phyloP scores from a whole-genome alignment of 2,797 vertebrate species.

The Poecile montanus region DNA sequence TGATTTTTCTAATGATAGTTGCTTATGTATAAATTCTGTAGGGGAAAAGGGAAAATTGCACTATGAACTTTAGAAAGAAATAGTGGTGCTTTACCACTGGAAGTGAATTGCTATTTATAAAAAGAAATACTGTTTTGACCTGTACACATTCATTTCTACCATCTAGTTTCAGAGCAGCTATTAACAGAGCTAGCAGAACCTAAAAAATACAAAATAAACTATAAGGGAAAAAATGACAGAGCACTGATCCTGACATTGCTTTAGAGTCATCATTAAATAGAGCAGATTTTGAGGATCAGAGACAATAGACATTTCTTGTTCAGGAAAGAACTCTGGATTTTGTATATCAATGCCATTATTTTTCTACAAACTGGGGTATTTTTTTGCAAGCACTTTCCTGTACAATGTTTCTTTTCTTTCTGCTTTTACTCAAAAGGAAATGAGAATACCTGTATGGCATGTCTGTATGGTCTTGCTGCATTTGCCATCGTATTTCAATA shows the following conservation, averaged over 20 bases:
- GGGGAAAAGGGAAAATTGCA: constrained; percentile 75
- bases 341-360: constrained; percentile 54
- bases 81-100: constrained; percentile 57
- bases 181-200: constrained; percentile 33
- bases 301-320: constrained; percentile 20
- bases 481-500: constrained; percentile 48
- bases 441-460: background rate
- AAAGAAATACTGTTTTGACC: constrained; percentile 53
- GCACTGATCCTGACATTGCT: constrained; percentile 34
- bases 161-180: constrained; percentile 23
- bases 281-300: constrained; percentile 42
- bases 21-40: constrained; percentile 53
- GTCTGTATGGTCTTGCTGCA: constrained; percentile 45
- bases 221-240: constrained; percentile 23
- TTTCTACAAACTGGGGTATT: constrained; percentile 47
- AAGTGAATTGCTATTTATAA: constrained; percentile 65
- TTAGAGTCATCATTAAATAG: background rate
- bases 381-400: constrained; percentile 69
- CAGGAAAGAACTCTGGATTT: constrained; percentile 41
- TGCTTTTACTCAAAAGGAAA: constrained; percentile 45
- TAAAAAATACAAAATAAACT: background rate
- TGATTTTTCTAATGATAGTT: constrained; percentile 31
- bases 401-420: constrained; percentile 63
- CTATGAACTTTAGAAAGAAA: constrained; percentile 70
- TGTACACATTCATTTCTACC: constrained; percentile 36